These are phyloP conservation scores for Etia nguti DNA, from an alignment of 2,113 vertebrate genomes.

Conservation along the genomic window DNA sequence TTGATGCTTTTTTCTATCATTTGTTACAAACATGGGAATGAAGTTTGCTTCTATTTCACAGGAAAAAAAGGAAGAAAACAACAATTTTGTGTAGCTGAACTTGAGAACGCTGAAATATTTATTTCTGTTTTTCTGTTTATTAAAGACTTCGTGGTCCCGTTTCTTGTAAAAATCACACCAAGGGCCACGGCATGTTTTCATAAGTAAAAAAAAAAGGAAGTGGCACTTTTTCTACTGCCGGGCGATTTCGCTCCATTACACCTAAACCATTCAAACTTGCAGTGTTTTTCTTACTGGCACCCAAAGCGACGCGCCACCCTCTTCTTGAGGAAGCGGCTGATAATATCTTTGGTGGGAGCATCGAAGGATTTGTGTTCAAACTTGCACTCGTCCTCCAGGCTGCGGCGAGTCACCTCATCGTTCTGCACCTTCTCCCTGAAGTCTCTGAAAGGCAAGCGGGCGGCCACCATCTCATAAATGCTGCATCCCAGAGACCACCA, in stretches of 20 bases:
- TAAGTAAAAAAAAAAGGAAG: neutral
- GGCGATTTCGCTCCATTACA: neutral
- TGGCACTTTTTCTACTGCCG: neutral
- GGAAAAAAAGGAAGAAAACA: neutral
- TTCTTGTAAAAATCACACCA: neutral
- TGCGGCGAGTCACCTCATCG: conserved; percentile 81
- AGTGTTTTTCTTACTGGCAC: conserved; percentile 72
- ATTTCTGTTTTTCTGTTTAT: neutral
- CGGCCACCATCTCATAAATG: conserved; percentile 88
- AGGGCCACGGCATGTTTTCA: neutral
- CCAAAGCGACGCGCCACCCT: conserved; percentile 76
- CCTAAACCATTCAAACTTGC: neutral
- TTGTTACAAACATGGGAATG: neutral
- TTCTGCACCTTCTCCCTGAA: conserved; percentile 82
- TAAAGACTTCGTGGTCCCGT: neutral
- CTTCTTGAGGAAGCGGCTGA: conserved; percentile 80
- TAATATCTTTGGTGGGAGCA: conserved; percentile 76
- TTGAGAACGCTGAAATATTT: neutral
- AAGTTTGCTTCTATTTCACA: neutral
- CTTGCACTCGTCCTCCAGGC: conserved; percentile 80
- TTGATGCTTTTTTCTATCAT: neutral
- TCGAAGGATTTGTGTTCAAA: conserved; percentile 80
- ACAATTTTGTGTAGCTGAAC: neutral
- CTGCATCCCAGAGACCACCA: conserved; percentile 91
- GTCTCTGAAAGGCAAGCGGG: conserved; percentile 82